Evolutionary conservation across 2,888 invertebrate genomes (phyloP), one percentile per base, ranked within the genome.

Genomic region (Pasiphila rectangulata): DNA sequence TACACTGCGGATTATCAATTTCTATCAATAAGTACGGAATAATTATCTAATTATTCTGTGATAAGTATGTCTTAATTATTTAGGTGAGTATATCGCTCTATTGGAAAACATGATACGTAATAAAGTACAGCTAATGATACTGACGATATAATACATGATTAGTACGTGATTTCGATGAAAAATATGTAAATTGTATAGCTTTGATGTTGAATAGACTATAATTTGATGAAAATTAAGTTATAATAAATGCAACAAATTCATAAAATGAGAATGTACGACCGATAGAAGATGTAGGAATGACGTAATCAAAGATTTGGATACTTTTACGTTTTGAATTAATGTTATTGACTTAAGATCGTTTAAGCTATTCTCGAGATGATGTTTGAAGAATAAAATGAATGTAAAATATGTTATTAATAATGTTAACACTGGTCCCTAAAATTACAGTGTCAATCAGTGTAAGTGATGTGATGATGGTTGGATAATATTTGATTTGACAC

Each of bases 191-290:
- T 53, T 32, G 7, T 17, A 42, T 39, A 13, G 30, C 37, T 51
- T 38, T 51, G 36, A 53, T 46, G 54, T 46, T 38, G 40, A 37
- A 29, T 24, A 44, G 16, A 16, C 19, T 44, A n/a, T n/a, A 48
- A 51, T 48, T 44, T 53, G 16, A 19, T 24, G 43, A 36, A 51
- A 55, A 57, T 57, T 54, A 48, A 51, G 52, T 46, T 51, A 48
- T 46, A 48, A 53, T 53, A 55, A 51, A 51, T 29, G 43, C 34
- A 24, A 46, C 49, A 40, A 52, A 40, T 35, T 23, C 23, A 32
- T 37, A 36, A 23, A 35, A 13, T n/a, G n/a, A n/a, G n/a, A 48
- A 51, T 44, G 12, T 19, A 21, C 7, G 13, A 43, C 36, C 17
- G 39, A 39, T 30, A 7, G 5, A 20, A 29, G 24, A 34, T 43